phyloP scores from a whole-genome alignment of 2,888 invertebrate genomes.

The Drosophila austrosaltans region DNA sequence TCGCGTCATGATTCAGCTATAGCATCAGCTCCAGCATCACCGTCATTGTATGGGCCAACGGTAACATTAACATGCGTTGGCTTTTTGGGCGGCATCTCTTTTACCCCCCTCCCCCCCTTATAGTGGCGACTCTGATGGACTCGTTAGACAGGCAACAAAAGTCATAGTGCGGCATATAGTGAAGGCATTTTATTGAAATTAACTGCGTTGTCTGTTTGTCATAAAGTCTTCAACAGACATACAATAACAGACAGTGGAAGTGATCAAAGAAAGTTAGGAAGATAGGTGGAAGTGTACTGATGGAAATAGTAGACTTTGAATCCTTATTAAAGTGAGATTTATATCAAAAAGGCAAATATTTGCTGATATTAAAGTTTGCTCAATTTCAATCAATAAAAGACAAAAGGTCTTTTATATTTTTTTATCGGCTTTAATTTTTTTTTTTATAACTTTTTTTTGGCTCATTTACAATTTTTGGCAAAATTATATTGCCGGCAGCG shows the following conservation, averaged over 20 bases:
- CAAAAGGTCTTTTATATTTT: background rate
- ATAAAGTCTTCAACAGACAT: conserved; percentile 25
- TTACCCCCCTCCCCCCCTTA: conserved; percentile 34
- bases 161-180: conserved; percentile 21
- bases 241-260: conserved; percentile 17
- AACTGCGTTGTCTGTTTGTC: conserved; percentile 53
- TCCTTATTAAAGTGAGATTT: too few species aligned
- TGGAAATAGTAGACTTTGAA: too few species aligned
- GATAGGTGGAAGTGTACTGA: too few species aligned
- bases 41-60: conserved; percentile 75
- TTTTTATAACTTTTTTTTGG: background rate
- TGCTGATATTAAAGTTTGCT: too few species aligned
- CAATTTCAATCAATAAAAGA: too few species aligned
- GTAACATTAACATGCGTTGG: conserved; percentile 73
- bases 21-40: conserved; percentile 1
- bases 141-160: conserved; percentile 30
- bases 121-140: conserved; percentile 35
- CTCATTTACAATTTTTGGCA: conserved; percentile 2
- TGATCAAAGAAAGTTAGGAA: background rate
- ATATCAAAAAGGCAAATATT: too few species aligned
- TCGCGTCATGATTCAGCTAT: conserved; percentile 60
- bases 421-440: background rate
- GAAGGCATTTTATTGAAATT: conserved; percentile 72
- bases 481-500: conserved; percentile 30
- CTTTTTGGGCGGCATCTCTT: conserved; percentile 67